These are phyloP conservation scores for Proctacanthus coquilletti DNA, from an alignment of 1,140 invertebrate genomes.

Conservation along the genomic window DNA sequence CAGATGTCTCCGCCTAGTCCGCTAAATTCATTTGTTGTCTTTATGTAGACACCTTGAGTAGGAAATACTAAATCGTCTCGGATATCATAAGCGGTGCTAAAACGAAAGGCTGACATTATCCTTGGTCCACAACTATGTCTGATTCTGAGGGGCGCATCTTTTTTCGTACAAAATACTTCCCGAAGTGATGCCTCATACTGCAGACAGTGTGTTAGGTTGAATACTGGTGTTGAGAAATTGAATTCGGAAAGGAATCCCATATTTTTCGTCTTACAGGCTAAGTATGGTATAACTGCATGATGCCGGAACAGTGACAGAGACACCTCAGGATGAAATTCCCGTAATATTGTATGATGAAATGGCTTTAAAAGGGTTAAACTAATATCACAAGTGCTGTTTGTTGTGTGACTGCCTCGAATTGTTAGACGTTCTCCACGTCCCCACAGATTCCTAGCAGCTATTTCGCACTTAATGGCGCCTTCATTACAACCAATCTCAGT, in stretches of 20 bases:
- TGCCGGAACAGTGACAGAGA: constrained; percentile 25
- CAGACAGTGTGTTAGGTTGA: constrained; percentile 24
- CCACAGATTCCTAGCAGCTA: constrained; percentile 22
- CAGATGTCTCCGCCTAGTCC: constrained; percentile 24
- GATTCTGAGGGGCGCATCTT: constrained; percentile 22
- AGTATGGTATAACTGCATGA: too few relatives aligned
- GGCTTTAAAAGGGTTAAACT: constrained; percentile 27
- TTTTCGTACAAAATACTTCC: constrained; percentile 17
- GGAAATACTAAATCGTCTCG: constrained; percentile 25
- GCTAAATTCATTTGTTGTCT: constrained; percentile 22
- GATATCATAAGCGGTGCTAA: constrained; percentile 21
- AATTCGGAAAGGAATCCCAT: constrained; percentile 21
- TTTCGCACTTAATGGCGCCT: constrained; percentile 21
- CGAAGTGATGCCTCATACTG: constrained; percentile 27
- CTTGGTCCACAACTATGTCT: constrained; percentile 26
- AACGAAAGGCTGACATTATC: constrained; percentile 22
- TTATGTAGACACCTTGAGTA: constrained; percentile 19
- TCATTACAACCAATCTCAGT: constrained; percentile 29
- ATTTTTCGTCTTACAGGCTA: constrained; percentile 21
- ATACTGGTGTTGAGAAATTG: constrained; percentile 13
- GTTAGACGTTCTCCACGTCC: constrained; percentile 26
- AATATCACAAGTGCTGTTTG: constrained; percentile 21
- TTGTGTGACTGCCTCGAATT: constrained; percentile 26
- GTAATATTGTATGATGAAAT: constrained; percentile 27
- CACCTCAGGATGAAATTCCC: constrained; percentile 12